Evolutionary conservation across 2,797 vertebrate genomes (phyloP), one percentile per base, ranked within the genome.

Genomic region (Paramormyrops hopkinsi): DNA sequence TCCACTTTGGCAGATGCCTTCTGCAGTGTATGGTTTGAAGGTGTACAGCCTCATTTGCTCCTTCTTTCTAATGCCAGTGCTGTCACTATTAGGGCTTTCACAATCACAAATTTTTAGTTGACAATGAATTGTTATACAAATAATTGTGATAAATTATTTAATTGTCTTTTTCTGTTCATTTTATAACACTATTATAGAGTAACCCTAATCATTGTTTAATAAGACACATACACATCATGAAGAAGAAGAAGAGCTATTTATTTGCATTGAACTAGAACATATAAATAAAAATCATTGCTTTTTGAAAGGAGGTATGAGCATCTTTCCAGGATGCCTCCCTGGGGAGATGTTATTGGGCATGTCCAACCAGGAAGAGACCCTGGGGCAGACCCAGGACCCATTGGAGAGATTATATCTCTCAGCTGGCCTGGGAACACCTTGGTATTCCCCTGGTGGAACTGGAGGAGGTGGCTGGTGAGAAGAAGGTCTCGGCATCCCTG

Each of bases 11-110:
- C 22, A 62, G 8, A 65, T 25, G 22, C 22, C 22, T 1, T 65
- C 59, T 65, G 59, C 59, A 65, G 3, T 65, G 59, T 65, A 29
- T 65, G 59, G 11, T 11, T 65, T 65, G 22, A 65, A 11, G 25
- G 59, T 25, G 8, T 29, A 29, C 2, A 11, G 22, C 59, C 22
- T 89, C 65, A 88, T 89, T 48, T 88, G 41, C 54, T 88, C 69
- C 87, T 85, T 88, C 56, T 85, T 88, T 88, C 44, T 88, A 87
- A 88, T 69, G 54, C 87, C 87, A 88, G 76, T 90, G 54, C 79
- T 56, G 25, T 90, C 22, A 29, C 22, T 25, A 65, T 29, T 65
- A 25, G 7, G 59, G 22, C 59, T 65, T 29, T 65, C 8, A 65
- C 9, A 22, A 11, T 65, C 59, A 65, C 22, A 65, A 3, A 65